Evolutionary conservation across 2,797 vertebrate species (phyloP).

Genomic region (Lemur catta): DNA sequence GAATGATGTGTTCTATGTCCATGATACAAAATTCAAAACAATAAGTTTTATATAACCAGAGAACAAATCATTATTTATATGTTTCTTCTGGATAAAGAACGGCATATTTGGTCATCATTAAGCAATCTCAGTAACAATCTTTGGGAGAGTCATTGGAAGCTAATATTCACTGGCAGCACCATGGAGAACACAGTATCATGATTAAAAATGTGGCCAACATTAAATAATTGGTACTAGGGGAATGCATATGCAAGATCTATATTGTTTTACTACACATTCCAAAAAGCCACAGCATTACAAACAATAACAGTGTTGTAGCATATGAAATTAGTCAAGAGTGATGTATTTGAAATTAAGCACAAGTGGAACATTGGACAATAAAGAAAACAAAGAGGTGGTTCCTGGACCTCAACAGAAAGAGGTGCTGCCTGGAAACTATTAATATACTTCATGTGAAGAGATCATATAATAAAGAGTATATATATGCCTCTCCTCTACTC

Average conservation of each 20-base stretch:
- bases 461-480: not conserved
- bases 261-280: not conserved
- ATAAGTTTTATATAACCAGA: not conserved
- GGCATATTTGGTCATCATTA: not conserved
- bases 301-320: not conserved
- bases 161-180: not conserved
- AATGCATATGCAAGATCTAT: not conserved
- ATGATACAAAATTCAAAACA: not conserved
- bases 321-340: not conserved
- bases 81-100: not conserved
- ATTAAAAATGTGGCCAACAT: not conserved
- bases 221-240: not conserved
- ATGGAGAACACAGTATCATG: not conserved
- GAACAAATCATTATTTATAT: not conserved
- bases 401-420: not conserved
- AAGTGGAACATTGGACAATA: not conserved
- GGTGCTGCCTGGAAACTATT: not conserved
- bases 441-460: not conserved
- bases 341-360: not conserved
- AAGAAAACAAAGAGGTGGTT: not conserved
- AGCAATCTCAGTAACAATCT: not conserved
- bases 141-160: not conserved
- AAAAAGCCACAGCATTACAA: not conserved
- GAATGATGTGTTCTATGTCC: not conserved
- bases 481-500: not conserved